phyloP scores from a whole-genome alignment of 2,797 vertebrate species.

The Sphenopsis melanotis region DNA sequence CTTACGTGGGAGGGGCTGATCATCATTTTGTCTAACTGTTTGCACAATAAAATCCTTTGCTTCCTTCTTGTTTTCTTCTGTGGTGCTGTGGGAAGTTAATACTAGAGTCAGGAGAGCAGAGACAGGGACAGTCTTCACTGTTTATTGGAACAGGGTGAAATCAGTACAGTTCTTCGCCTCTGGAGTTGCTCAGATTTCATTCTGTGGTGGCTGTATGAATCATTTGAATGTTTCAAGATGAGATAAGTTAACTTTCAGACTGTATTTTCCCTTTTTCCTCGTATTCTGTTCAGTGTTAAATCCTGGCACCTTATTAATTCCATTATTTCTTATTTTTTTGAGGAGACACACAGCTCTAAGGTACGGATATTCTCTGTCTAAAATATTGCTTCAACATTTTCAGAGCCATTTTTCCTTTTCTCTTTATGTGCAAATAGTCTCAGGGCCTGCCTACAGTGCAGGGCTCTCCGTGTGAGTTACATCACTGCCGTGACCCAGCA shows the following conservation, averaged over 20 bases:
- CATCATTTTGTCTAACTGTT: neutral
- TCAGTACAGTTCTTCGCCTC: neutral
- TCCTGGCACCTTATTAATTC: neutral
- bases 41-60: neutral
- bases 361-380: neutral
- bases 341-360: neutral
- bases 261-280: neutral
- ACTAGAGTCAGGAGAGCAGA: neutral
- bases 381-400: neutral
- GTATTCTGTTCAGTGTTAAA: neutral
- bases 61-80: neutral
- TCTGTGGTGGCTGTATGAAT: fast-evolving
- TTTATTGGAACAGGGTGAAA: neutral
- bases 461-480: neutral
- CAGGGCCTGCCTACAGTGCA: neutral
- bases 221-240: neutral
- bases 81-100: neutral
- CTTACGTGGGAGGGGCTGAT: neutral
- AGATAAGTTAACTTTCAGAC: neutral
- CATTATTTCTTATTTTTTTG: neutral
- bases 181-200: neutral
- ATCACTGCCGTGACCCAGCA: neutral
- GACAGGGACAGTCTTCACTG: neutral
- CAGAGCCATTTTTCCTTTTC: neutral
- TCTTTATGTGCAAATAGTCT: neutral